phyloP scores from a whole-genome alignment of 2,797 vertebrate genomes.

The Argyrosomus regius region DNA sequence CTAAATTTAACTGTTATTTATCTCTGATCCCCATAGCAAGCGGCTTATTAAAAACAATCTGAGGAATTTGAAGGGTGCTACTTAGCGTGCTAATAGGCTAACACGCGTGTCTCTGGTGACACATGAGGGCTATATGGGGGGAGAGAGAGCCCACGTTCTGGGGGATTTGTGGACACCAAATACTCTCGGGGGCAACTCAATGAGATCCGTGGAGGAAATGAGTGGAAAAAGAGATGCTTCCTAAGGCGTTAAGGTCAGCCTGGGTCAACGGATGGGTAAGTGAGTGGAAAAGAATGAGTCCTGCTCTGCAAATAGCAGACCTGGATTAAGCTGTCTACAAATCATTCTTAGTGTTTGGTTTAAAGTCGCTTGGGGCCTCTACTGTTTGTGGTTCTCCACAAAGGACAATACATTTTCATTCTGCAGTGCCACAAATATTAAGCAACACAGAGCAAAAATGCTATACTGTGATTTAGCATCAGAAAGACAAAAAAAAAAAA shows the following conservation, averaged over 20 bases:
- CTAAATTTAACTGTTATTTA: constrained; percentile 71
- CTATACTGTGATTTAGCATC: background rate
- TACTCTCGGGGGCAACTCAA: constrained; percentile 45
- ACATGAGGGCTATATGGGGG: constrained; percentile 49
- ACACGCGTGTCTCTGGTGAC: constrained; percentile 60
- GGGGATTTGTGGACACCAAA: constrained; percentile 66
- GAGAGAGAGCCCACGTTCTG: constrained; percentile 32
- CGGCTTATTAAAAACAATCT: constrained; percentile 70
- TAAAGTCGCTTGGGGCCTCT: constrained; percentile 24
- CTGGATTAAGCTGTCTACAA: constrained; percentile 52
- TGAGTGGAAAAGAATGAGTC: constrained; percentile 63
- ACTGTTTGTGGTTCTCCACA: constrained; percentile 48
- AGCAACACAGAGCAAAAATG: constrained; percentile 9
- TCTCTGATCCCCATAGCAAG: constrained; percentile 61
- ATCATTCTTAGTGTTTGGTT: constrained; percentile 48
- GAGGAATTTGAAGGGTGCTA: constrained; percentile 66
- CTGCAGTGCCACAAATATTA: constrained; percentile 38
- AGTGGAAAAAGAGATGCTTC: constrained; percentile 63
- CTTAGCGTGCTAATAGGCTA: constrained; percentile 64
- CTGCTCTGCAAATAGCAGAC: constrained; percentile 47
- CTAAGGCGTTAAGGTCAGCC: constrained; percentile 49
- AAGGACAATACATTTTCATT: constrained; percentile 32
- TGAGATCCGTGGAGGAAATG: constrained; percentile 60
- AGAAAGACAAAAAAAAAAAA: background rate
- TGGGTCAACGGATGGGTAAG: constrained; percentile 63